Percentiles rank a stretch among this genome's conserved stretches.
phyloP scores from a whole-genome alignment of 2,797 vertebrate species.

The Hemitrygon akajei region DNA sequence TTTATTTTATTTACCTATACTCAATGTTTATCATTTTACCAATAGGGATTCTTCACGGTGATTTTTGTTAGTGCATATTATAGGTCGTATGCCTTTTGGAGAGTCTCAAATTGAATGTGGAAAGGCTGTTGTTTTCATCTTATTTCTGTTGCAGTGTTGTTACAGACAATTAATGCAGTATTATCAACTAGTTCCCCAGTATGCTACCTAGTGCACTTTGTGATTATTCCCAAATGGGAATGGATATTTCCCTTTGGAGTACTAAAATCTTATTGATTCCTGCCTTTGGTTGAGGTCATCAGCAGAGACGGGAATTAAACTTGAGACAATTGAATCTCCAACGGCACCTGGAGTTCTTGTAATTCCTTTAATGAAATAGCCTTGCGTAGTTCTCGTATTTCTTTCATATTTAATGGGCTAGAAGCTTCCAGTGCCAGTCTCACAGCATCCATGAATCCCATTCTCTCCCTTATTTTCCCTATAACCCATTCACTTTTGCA shows the following conservation, averaged over 20 bases:
- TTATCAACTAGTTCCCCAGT: no score
- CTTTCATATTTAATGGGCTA: no score
- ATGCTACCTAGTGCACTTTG: background rate
- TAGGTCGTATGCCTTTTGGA: background rate
- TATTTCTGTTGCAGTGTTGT: no score
- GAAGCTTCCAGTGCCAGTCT: no score
- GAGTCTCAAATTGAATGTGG: background rate
- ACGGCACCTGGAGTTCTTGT: no score
- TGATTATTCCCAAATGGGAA: background rate
- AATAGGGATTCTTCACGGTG: background rate
- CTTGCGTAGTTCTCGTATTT: no score
- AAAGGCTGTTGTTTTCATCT: background rate
- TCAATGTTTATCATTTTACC: background rate
- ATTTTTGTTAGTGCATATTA: background rate
- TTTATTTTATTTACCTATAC: background rate
- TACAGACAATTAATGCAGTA: background rate
- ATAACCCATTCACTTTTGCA: no score
- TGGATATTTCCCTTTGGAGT: background rate
- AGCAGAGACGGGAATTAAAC: background rate
- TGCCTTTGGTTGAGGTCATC: background rate
- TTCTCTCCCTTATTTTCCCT: no score
- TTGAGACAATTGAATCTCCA: background rate
- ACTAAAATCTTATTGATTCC: no score
- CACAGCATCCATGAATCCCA: no score
- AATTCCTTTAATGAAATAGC: no score